Evolutionary conservation across 2,888 invertebrate genomes (phyloP), one percentile per base, ranked within the genome.

Genomic region (Phasia obesa): DNA sequence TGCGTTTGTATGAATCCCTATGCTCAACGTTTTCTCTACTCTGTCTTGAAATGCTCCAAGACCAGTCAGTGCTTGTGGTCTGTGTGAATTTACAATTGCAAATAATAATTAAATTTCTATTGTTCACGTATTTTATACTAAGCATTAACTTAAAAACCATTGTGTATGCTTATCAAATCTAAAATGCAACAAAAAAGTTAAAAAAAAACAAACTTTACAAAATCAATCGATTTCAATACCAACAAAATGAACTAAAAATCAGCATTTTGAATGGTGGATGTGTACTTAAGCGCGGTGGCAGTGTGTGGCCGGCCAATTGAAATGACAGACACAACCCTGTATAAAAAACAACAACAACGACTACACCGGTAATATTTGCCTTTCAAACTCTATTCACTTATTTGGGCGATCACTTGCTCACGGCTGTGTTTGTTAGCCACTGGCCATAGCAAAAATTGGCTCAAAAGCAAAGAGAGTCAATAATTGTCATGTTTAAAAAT

Each of bases 71-170:
- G 35, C 88, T 73, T 89, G 90, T 90, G 88, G 89, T 87, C 88
- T 87, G 88, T 86, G 78, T 88, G 89, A 88, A 88, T 88, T 86
- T 87, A 88, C 90, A 89, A 89, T 88, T 88, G 89, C 89, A 88
- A 91, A 90, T 91, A 91, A 91, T 91, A 90, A 89, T 90, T 87
- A 90, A 89, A 90, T 90, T 89, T 89, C 90, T 89, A 90, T 90
- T 90, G 90, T 89, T 87, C 88, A 89, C 90, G 90, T 89, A 91
- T 91, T 91, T 91, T 91, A 91, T 91, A 91, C 91, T 89, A 62
- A 67, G 84, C 86, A 85, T 83, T 76, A 67, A 67, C 84, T 85
- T 84, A 62, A 76, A 84, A 51, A 73, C 49, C 15, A 57, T 69
- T 35, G 47, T 42, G n/a, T 57, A 47, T 64, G 55, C 31, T 13